Conservation (phyloP, 1,140 invertebrate species). For the Achroia grisella region DNA sequence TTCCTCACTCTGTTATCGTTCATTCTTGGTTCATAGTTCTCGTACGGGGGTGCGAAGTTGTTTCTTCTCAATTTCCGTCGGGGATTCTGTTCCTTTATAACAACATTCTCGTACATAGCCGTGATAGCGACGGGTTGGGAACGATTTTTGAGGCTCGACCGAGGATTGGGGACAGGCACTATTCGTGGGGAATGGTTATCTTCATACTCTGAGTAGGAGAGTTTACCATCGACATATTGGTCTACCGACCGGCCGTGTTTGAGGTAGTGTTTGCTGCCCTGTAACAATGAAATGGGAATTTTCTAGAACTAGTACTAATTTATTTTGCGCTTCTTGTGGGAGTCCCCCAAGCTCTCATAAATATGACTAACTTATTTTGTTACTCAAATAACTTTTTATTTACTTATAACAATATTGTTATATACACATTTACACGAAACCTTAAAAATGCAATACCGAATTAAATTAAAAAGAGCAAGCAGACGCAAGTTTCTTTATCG, state of each 20-base stretch:
- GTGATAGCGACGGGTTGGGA: conserved; percentile 82
- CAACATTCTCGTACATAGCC: conserved; percentile 81
- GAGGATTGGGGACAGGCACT: conserved; percentile 54
- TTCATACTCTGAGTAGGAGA: conserved; percentile 69
- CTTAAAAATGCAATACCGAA: too few relatives aligned
- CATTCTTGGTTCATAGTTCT: conserved; percentile 75
- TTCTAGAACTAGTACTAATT: too few relatives aligned
- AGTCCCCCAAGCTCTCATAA: too few relatives aligned
- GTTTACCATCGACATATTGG: conserved; percentile 81
- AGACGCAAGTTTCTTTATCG: too few relatives aligned
- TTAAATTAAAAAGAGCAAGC: too few relatives aligned
- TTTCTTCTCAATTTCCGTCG: conserved; percentile 80
- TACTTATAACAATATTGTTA: too few relatives aligned
- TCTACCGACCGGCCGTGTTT: conserved; percentile 82
- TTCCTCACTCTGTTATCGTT: conserved; percentile 51
- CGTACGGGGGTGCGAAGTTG: conserved; percentile 73
- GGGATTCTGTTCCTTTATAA: conserved; percentile 82
- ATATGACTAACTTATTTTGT: too few relatives aligned
- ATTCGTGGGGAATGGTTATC: conserved; percentile 68
- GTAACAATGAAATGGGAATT: conserved; percentile 28
- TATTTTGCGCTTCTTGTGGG: too few relatives aligned
- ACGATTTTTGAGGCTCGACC: conserved; percentile 62
- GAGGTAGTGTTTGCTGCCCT: conserved; percentile 74
- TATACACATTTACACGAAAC: too few relatives aligned
- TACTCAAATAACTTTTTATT: too few relatives aligned